Base-by-base conservation (phyloP, 1,140 invertebrate species). In the Eumeta japonica region DNA sequence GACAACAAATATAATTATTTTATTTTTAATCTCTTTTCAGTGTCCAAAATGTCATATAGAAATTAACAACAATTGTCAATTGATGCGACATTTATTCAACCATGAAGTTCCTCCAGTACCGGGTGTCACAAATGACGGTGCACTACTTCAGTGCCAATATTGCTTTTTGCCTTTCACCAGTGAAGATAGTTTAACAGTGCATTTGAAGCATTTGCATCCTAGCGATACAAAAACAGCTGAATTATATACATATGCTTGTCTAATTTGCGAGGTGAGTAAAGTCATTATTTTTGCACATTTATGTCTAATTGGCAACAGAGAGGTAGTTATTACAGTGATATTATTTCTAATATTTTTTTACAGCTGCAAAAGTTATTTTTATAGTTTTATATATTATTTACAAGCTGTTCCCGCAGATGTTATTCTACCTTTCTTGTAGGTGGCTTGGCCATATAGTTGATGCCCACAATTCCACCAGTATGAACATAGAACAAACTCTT, bases 1-100 rank as follows among this genome's bases (percentile, higher is more conserved):
- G n/a, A n/a, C n/a, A n/a, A n/a, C n/a, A n/a, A n/a, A n/a, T n/a
- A n/a, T n/a, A n/a, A n/a, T 18, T 10, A 7, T 27, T 16, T 36
- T 39, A 19, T 39, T 35, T 15, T 36, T 37, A 30, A 37, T 28
- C 20, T 47, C 38, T 43, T 29, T 20, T 41, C 61, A 82, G 68
- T 83, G 80, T 43, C 74, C 78, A 12, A 64, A 83, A 48, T 80
- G 86, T 68, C 50, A 67, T 56, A 45, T 78, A 43, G 59, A 67
- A 14, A 80, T 82, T 54, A 55, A 72, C 41, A 78, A 82, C 35
- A 81, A 85, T 75, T 78, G 80, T 1, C 75, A 81, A 29, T 74
- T 90, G 1, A 83, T 86, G 77, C 75, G 78, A 5, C 88, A 91
- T 59, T 60, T 89, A 40, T 82, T 84, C 30, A 70, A 62, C 3